Evolutionary conservation across 2,888 invertebrate genomes (phyloP).

Genomic region (Microplitis deprimator): DNA sequence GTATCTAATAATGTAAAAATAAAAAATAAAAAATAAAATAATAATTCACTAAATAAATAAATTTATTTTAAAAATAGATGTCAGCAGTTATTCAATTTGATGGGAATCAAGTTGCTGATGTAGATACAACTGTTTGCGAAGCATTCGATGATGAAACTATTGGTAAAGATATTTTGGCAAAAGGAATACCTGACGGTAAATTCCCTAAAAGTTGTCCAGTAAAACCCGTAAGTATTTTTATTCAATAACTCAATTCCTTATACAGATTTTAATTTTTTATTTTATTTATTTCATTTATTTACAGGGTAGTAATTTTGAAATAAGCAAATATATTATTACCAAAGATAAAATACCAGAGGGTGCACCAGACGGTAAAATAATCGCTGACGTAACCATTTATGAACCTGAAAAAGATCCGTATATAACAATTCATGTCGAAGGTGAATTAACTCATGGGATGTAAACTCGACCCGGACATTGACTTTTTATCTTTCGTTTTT

Average conservation of each 20-base stretch:
- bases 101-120: conserved; percentile 32
- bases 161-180: conserved; percentile 38
- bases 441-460: no score
- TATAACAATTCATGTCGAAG: conserved; percentile 30
- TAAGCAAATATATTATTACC: conserved; percentile 29
- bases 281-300: not conserved
- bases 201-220: conserved; percentile 47
- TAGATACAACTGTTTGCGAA: conserved; percentile 30
- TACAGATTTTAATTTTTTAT: not conserved
- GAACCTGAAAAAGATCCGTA: conserved; percentile 43
- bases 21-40: no score
- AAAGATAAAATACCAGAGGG: conserved; percentile 38
- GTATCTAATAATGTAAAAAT: no score
- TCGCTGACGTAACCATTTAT: conserved; percentile 6
- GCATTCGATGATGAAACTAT: conserved; percentile 37
- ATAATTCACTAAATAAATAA: no score
- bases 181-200: conserved; percentile 40
- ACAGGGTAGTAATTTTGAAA: conserved; percentile 42
- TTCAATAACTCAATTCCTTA: not conserved
- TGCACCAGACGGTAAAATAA: conserved; percentile 39
- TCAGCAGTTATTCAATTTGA: not conserved
- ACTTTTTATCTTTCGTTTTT: no score
- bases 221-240: conserved; percentile 19
- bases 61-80: conserved; percentile 33
- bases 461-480: no score